Evolutionary conservation across 2,113 vertebrate genomes (phyloP), one percentile per base, ranked within the genome.

Genomic region (Oceanites oceanicus): DNA sequence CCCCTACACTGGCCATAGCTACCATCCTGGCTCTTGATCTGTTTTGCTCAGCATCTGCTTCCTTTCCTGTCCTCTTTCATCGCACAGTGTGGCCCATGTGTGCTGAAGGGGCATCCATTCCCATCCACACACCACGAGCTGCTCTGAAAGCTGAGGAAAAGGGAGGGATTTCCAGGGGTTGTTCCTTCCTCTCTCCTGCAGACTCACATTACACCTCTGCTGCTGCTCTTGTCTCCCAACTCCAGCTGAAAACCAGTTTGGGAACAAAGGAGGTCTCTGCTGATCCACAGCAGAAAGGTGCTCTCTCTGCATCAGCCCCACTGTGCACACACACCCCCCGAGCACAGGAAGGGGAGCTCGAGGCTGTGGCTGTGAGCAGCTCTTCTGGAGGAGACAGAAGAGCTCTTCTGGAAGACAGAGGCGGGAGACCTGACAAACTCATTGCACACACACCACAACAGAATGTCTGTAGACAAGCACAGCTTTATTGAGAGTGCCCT

Each of bases 111-210:
- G 38, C 4, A 34, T 65, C 29, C 7, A 2, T 5, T 61, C 73
- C 26, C 52, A 15, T 11, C 25, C 76, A n/a, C 2, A 1, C 27
- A 8, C 47, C 32, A 5, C 0, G 15, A 78, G 40, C 68, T 91
- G 30, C 71, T 90, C 71, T 38, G 70, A 66, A 72, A 71, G 55
- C 22, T 40, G 56, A 49, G 45, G 72, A 70, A 67, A 84, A 90
- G 36, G 38, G 49, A 77, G 59, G n/a, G 13, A 11, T 30, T 61
- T 53, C 66, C 49, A 78, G 22, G 30, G 49, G 3, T 23, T 42
- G 27, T 34, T 80, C 45, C 20, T 26, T 80, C 56, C 34, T 83
- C 44, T 47, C 30, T 88, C 78, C 82, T 44, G 44, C 61, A 56
- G 36, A 14, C 14, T 78, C 65, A 18, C n/a, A 3, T 18, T 11